phyloP scores from a whole-genome alignment of 2,113 vertebrate genomes.

The Hypanus sabinus region DNA sequence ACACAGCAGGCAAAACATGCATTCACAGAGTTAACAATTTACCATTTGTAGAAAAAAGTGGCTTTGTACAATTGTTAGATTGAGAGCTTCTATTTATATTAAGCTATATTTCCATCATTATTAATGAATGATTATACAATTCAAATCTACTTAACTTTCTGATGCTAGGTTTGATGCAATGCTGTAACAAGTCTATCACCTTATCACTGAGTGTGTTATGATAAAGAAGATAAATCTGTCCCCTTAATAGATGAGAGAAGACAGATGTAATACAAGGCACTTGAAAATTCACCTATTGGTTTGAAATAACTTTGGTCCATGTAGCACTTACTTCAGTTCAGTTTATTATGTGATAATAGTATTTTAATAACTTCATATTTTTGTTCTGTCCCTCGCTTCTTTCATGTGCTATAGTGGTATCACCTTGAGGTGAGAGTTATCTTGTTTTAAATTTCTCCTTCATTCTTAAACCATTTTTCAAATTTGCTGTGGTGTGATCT shows the following conservation, averaged over 20 bases:
- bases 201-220: background rate
- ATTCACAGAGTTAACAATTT: background rate
- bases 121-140: background rate
- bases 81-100: background rate
- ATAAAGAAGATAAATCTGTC: background rate
- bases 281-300: background rate
- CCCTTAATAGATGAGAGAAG: background rate
- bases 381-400: conserved; percentile 52
- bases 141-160: background rate
- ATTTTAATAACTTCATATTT: conserved; percentile 49
- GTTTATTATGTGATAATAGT: background rate
- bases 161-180: background rate
- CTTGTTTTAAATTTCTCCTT: conserved; percentile 40
- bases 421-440: conserved; percentile 65
- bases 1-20: background rate
- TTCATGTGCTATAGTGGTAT: conserved; percentile 56
- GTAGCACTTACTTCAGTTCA: background rate
- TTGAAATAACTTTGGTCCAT: background rate
- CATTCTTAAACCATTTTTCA: conserved; percentile 33
- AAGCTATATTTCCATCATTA: background rate
- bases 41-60: background rate
- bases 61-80: background rate
- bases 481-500: conserved; percentile 33
- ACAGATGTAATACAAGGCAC: background rate
- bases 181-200: background rate